phyloP scores from a whole-genome alignment of 2,888 invertebrate species.

The Coelopa pilipes region DNA sequence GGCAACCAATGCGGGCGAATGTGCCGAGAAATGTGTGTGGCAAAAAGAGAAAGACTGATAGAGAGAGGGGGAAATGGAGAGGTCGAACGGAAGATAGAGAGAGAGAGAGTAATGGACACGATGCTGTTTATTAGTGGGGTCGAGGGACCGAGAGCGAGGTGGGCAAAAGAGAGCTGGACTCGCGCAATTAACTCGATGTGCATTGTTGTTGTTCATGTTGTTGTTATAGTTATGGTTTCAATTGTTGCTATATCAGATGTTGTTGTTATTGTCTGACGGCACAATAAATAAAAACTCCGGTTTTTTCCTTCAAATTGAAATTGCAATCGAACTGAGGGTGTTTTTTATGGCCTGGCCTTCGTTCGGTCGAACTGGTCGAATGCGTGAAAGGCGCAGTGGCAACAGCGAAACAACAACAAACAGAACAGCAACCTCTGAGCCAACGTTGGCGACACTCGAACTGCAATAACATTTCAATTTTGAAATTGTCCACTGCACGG shows the following conservation, averaged over 20 bases:
- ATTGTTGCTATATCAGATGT: no score
- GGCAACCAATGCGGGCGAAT: slow-evolving; percentile 26
- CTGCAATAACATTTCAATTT: slow-evolving; percentile 26
- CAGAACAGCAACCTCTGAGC: not conserved
- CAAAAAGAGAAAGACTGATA: not conserved
- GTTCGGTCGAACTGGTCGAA: no score
- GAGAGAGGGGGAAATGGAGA: not conserved
- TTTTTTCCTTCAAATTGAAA: no score
- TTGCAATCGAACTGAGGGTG: not conserved
- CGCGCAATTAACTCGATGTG: no score
- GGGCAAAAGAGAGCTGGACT: no score
- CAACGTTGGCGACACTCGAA: not conserved
- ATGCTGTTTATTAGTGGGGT: not conserved
- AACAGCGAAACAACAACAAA: not conserved
- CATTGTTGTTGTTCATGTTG: no score
- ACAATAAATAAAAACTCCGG: no score
- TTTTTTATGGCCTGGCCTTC: slow-evolving; percentile 13
- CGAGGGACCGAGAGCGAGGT: no score
- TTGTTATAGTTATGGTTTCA: no score
- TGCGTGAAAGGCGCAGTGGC: not conserved
- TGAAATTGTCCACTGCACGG: not conserved
- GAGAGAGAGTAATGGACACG: not conserved
- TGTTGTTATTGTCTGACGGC: no score
- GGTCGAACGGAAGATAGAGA: not conserved
- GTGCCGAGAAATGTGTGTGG: not conserved